Evolutionary conservation across 2,797 vertebrate species (phyloP), one percentile per base, ranked within the genome.

Genomic region (Scolopax bukidnonensis): DNA sequence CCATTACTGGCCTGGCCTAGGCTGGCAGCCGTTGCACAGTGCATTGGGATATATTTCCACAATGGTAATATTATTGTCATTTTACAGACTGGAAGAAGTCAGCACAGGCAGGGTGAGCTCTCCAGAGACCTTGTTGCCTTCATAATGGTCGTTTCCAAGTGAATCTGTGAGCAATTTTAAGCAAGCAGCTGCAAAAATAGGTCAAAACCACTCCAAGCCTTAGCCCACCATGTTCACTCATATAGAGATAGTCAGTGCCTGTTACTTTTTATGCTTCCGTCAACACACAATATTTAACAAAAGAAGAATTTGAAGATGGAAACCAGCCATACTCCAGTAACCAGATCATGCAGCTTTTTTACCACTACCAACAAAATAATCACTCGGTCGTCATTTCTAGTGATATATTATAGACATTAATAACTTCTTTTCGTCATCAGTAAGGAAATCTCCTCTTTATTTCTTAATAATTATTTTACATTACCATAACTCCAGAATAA

Each of bases 1-100:
- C n/a, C 9, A 1, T n/a, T 74, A 48, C 23, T 73, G 41, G 7
- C 32, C 12, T 9, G 14, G 40, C 32, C 59, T 33, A 53, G 54
- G 23, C 5, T 45, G 41, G 15, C 2, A 7, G 32, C 21, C 9
- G 1, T 33, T 53, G 28, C 2, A 1, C 14, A 54, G 15, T 48
- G n/a, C 30, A 28, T 13, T 56, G 43, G n/a, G 15, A 4, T 47
- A 27, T 70, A 25, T 45, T 83, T 71, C n/a, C n/a, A 8, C 10
- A 19, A 10, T 47, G 16, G 36, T 9, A 17, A 10, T 18, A 18
- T 10, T 87, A 57, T 48, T 85, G 32, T 16, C 9, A 33, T 83
- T 69, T 53, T 57, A 38, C 27, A 57, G 53, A 12, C 11, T 57
- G 32, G 50, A 80, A 75, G 30, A 95, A 79, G 27, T 13, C 20